Conservation (phyloP, 2,113 vertebrate species). For the Oxyura jamaicensis region DNA sequence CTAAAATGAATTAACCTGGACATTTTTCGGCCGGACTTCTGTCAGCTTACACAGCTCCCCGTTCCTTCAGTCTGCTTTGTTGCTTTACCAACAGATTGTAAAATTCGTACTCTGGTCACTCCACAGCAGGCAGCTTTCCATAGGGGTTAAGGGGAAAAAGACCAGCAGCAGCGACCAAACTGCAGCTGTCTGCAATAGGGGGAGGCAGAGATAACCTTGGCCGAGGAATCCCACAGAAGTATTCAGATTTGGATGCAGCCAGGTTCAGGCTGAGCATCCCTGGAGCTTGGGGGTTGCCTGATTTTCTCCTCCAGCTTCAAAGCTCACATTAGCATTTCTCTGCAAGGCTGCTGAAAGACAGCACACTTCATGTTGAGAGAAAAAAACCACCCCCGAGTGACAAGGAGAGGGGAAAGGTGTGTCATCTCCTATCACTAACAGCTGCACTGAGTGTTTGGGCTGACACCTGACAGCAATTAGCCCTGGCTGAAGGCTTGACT, state of each 20-base stretch:
- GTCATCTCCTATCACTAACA: not conserved
- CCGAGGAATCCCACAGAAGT: not conserved
- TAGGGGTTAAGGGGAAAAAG: not conserved
- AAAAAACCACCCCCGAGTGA: not conserved
- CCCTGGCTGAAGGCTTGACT: conserved; percentile 18
- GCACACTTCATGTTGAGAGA: not conserved
- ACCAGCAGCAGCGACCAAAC: not conserved
- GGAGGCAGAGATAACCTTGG: not conserved
- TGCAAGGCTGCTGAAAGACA: not conserved
- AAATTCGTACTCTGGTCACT: not conserved
- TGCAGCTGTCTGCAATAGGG: not conserved
- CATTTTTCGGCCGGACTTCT: not conserved
- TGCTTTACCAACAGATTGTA: not conserved
- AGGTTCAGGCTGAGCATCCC: not conserved
- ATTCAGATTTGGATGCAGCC: not conserved
- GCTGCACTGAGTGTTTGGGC: not conserved
- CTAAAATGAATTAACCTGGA: not conserved
- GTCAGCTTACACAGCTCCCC: not conserved
- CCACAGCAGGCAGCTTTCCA: not conserved
- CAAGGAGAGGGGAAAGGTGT: conserved; percentile 29
- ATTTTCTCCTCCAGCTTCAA: conserved; percentile 39
- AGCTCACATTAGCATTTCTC: conserved; percentile 54
- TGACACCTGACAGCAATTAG: conserved; percentile 68
- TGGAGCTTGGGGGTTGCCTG: not conserved
- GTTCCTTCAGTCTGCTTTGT: not conserved